These are phyloP conservation scores for Neofelis nebulosa DNA, from an alignment of 2,113 vertebrate genomes.

Conservation along the genomic window DNA sequence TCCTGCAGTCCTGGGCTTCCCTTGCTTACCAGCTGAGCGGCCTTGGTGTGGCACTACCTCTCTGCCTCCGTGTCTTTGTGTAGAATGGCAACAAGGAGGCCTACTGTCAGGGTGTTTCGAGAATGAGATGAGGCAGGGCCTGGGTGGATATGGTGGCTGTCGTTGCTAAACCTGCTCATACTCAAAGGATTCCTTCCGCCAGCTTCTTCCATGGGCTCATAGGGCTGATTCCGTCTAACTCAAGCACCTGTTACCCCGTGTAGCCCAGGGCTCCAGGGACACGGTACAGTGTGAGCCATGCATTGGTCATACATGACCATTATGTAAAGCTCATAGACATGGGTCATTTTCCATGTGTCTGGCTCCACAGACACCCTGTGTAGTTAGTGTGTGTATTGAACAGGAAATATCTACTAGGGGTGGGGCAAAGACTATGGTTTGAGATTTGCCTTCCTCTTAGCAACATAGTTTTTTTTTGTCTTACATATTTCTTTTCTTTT, in stretches of 20 bases:
- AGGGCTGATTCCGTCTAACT: not conserved
- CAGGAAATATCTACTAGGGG: not conserved
- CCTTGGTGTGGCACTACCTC: not conserved
- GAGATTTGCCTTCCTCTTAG: slow-evolving; percentile 40
- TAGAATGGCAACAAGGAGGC: not conserved
- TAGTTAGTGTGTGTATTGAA: slow-evolving; percentile 15
- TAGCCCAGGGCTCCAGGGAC: not conserved
- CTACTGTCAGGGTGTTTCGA: not conserved
- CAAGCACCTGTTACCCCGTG: not conserved
- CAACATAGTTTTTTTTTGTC: not conserved
- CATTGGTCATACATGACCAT: not conserved
- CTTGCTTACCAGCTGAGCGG: not conserved
- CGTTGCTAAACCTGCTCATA: slow-evolving; percentile 27
- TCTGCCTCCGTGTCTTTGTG: not conserved
- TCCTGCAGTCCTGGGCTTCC: not conserved
- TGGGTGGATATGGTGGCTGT: not conserved
- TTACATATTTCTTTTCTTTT: too few relatives aligned
- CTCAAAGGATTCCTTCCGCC: not conserved
- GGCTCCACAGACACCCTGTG: not conserved
- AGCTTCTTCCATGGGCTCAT: not conserved
- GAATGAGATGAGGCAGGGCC: not conserved
- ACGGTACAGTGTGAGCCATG: not conserved
- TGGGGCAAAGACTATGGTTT: slow-evolving; percentile 20
- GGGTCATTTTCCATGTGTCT: not conserved
- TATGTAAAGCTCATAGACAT: not conserved